A percentile compares a stretch with the other conserved stretches of the same genome.
These are phyloP conservation scores for Athalia rosae DNA, from an alignment of 2,888 invertebrate genomes.

Conservation along the genomic window DNA sequence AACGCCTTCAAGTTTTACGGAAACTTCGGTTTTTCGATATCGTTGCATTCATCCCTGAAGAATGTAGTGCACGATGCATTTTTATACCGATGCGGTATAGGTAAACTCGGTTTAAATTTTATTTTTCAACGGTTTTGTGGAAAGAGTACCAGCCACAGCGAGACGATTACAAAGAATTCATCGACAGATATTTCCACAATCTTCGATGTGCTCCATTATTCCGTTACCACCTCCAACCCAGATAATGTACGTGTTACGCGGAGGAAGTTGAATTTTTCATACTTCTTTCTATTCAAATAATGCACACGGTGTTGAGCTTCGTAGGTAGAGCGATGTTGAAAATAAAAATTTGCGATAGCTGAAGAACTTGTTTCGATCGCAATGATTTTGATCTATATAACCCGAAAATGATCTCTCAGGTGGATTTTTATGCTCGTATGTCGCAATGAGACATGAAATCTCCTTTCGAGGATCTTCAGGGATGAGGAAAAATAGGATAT, in stretches of 20 bases:
- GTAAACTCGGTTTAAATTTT: not conserved
- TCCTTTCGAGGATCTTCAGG: not conserved
- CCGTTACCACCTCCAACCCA: slow-evolving; percentile 8
- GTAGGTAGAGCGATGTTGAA: no score
- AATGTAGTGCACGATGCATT: slow-evolving; percentile 5
- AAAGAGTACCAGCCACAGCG: slow-evolving; percentile 1
- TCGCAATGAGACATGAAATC: no score
- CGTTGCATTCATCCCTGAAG: slow-evolving; percentile 12
- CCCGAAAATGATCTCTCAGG: no score
- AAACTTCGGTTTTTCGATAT: slow-evolving; percentile 9
- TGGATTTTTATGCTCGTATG: no score
- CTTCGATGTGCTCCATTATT: slow-evolving; percentile 9
- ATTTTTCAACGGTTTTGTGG: not conserved
- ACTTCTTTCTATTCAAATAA: no score
- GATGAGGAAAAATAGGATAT: slow-evolving; percentile 5
- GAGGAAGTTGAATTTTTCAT: not conserved
- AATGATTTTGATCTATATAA: no score
- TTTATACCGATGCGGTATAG: not conserved
- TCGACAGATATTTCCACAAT: slow-evolving; percentile 15
- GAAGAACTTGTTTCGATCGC: no score
- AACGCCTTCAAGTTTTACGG: not conserved
- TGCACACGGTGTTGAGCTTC: no score
- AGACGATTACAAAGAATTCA: slow-evolving; percentile 15
- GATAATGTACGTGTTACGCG: not conserved
- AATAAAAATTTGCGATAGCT: no score